Conservation (phyloP, 2,113 vertebrate species). For the Albula goreensis region DNA sequence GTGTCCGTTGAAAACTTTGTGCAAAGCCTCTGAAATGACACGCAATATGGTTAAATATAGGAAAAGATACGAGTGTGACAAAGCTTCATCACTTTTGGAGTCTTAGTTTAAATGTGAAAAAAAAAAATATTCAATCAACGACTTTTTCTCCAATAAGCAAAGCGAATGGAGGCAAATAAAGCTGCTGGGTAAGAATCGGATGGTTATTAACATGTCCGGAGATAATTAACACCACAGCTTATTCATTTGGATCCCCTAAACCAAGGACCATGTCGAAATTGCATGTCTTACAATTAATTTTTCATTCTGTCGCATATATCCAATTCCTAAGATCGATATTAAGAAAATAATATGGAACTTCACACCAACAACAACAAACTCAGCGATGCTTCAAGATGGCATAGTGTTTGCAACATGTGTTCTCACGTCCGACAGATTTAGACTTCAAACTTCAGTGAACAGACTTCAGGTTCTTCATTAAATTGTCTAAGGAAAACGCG, state of each 20-base stretch:
- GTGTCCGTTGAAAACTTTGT: slow-evolving; percentile 8
- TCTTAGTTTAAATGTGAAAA: neutral
- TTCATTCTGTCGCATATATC: slow-evolving; percentile 26
- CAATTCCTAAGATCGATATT: slow-evolving; percentile 3
- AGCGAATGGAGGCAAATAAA: neutral
- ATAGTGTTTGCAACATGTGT: neutral
- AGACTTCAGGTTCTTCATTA: neutral
- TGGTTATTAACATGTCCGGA: neutral
- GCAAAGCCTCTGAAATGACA: neutral
- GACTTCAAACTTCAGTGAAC: neutral
- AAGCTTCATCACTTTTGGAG: slow-evolving; percentile 17
- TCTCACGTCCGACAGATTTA: neutral
- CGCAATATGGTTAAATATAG: neutral
- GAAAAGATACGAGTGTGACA: neutral
- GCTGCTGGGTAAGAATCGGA: neutral
- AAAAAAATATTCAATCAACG: neutral
- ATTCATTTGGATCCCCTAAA: neutral
- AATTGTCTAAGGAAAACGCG: neutral
- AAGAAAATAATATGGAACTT: neutral
- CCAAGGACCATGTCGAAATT: neutral
- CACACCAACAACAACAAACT: neutral
- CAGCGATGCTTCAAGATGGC: neutral
- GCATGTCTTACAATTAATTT: neutral
- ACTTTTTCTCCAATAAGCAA: neutral
- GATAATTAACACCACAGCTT: neutral